These are phyloP conservation scores for Zosterops hypoxanthus DNA, from an alignment of 2,113 vertebrate species.

Conservation along the genomic window DNA sequence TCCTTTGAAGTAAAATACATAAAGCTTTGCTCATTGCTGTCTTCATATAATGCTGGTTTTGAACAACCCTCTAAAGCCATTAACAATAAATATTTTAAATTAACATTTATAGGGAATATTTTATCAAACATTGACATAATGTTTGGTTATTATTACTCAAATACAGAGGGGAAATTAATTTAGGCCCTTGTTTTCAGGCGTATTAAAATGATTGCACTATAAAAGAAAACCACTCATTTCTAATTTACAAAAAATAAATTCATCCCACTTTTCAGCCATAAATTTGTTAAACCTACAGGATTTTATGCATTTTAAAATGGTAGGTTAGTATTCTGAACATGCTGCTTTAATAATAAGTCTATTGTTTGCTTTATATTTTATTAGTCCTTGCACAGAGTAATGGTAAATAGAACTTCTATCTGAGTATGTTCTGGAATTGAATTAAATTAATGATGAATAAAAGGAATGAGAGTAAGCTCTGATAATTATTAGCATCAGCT, in stretches of 20 bases:
- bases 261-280: background rate
- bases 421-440: constrained; percentile 1
- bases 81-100: background rate
- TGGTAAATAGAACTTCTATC: constrained; percentile 6
- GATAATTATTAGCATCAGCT: constrained; percentile 1
- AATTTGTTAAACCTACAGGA: background rate
- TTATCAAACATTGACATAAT: background rate
- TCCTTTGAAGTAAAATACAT: background rate
- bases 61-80: background rate
- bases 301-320: background rate
- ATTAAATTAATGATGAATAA: constrained; percentile 6
- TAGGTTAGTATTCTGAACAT: background rate
- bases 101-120: background rate
- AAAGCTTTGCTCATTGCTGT: background rate
- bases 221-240: background rate
- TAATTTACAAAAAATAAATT: background rate
- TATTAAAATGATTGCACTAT: background rate
- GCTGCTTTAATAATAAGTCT: background rate
- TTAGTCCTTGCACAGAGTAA: constrained; percentile 17
- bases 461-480: background rate
- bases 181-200: background rate
- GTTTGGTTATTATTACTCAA: background rate
- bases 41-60: background rate
- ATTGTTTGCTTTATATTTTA: constrained; percentile 6
- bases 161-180: background rate